Evolutionary conservation across 2,113 vertebrate species (phyloP), one percentile per base, ranked within the genome.

Genomic region (Abramis brama): DNA sequence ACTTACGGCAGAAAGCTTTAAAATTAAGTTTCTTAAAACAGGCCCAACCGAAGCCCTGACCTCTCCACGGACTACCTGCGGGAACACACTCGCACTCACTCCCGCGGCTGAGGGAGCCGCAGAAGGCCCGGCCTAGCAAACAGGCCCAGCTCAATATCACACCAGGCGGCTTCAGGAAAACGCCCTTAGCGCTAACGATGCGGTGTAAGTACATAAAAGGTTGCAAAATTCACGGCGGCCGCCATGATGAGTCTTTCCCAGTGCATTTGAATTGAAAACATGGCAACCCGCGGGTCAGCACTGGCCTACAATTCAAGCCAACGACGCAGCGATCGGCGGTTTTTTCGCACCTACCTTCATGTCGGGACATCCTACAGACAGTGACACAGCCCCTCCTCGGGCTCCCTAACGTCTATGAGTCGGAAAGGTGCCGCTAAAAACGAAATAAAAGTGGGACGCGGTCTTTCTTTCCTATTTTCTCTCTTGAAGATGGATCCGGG

Each of bases 321-420:
- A 81, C 79, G 86, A 88, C 89, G 85, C 91, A 84, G 74, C 85
- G 86, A 89, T 86, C 87, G 90, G 88, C 89, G 90, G 83, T 91
- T 88, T 85, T 82, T 77, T 70, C 36, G 74, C 85, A 92, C 95
- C 95, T 94, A 96, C 96, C 96, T 95, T 96, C 96, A 96, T 97
- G 96, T 95, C 96, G 96, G 96, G 96, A 97, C 96, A 97, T 96
- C 95, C 95, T 97, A 95, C 92, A 94, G 92, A 92, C 93, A 90
- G 90, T 86, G 85, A 89, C 92, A 87, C 95, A 93, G 93, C 92
- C 94, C 91, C 94, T 91, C 94, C 90, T 86, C 88, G 94, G 95
- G 93, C 92, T 94, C 93, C 93, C 92, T 91, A 71, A 91, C 82
- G 89, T 82, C 87, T 82, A 90, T 86, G 86, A 91, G 91, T 87